Evolutionary conservation across 2,888 invertebrate species (phyloP).

Genomic region (Drosophila picticornis): DNA sequence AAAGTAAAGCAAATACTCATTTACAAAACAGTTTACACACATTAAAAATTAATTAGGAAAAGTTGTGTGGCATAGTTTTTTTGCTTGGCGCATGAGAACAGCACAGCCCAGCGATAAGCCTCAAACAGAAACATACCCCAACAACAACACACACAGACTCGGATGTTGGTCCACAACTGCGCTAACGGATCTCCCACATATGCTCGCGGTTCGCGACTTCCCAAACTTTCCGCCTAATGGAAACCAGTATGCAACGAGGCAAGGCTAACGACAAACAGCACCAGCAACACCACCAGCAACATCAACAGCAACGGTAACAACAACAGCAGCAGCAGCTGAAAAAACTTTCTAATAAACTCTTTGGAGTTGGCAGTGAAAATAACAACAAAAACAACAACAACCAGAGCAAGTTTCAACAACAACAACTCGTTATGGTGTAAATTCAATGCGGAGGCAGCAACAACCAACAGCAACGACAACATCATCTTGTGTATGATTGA

Average conservation of each 20-base stretch:
- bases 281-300: conserved; percentile 10
- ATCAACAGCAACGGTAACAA: neutral
- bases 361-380: conserved; percentile 53
- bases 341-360: conserved; percentile 76
- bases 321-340: conserved; percentile 48
- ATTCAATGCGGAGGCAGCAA: conserved; percentile 53
- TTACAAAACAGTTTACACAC: conserved; percentile 72
- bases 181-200: conserved; percentile 42
- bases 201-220: conserved; percentile 51
- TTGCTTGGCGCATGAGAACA: conserved; percentile 55
- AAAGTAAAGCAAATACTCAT: conserved; percentile 53
- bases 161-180: neutral
- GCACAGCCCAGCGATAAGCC: conserved; percentile 69
- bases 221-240: conserved; percentile 55
- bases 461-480: conserved; percentile 19
- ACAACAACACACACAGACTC: conserved; percentile 10
- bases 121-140: conserved; percentile 17
- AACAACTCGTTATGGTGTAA: conserved; percentile 54
- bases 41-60: conserved; percentile 78
- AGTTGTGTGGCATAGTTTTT: conserved; percentile 69
- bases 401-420: conserved; percentile 23
- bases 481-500: neutral
- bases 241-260: conserved; percentile 51
- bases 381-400: conserved; percentile 35
- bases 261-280: conserved; percentile 35